phyloP scores from a whole-genome alignment of 2,797 vertebrate genomes.

The Anabas testudineus region DNA sequence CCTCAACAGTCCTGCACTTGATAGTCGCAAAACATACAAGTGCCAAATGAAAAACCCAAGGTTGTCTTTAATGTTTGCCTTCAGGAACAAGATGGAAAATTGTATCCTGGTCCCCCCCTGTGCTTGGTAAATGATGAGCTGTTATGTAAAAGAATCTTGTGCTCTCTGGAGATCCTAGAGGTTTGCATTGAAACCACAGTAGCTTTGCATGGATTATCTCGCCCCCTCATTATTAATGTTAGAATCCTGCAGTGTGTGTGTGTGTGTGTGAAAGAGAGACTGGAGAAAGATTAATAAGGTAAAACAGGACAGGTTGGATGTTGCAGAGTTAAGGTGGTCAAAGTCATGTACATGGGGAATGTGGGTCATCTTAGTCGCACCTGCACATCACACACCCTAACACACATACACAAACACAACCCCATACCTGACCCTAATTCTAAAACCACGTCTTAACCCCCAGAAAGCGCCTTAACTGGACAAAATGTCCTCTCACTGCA shows the following conservation, averaged over 20 bases:
- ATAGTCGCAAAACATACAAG: slow-evolving; percentile 30
- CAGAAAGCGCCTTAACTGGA: not conserved
- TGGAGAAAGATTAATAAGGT: not conserved
- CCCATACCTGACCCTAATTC: no score
- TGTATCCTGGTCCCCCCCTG: slow-evolving; percentile 28
- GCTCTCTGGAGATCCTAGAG: slow-evolving; percentile 32
- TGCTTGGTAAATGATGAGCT: slow-evolving; percentile 39
- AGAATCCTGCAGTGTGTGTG: not conserved
- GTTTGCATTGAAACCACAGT: slow-evolving; percentile 34
- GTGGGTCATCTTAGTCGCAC: slow-evolving; percentile 21
- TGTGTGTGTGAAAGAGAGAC: not conserved
- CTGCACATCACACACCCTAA: not conserved
- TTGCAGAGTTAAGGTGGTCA: slow-evolving; percentile 23
- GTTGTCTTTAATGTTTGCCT: slow-evolving; percentile 33
- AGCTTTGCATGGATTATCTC: slow-evolving; percentile 34
- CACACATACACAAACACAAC: not conserved
- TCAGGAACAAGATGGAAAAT: slow-evolving; percentile 35
- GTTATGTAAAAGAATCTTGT: slow-evolving; percentile 49
- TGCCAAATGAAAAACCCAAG: slow-evolving; percentile 43
- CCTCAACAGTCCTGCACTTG: slow-evolving; percentile 1
- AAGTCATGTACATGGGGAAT: slow-evolving; percentile 32
- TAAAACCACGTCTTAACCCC: not conserved
- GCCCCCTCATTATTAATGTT: slow-evolving; percentile 5
- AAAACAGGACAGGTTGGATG: not conserved
- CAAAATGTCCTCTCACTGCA: no score